Evolutionary conservation across 2,888 invertebrate species (phyloP).

Genomic region (Xylota segnis): DNA sequence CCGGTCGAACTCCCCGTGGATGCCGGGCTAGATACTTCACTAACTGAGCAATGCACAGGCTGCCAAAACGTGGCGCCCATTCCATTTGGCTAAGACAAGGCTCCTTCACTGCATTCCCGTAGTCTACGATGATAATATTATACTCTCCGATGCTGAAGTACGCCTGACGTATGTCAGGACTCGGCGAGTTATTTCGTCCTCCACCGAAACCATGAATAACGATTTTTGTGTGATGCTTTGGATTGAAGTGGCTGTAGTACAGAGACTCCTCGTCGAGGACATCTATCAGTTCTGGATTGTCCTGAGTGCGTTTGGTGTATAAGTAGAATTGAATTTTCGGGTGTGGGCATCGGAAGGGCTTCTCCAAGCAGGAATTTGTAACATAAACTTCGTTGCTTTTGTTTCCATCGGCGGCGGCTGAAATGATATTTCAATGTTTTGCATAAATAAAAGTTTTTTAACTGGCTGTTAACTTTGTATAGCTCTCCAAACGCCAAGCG

Average conservation of each 20-base stretch:
- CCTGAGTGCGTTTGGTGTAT: constrained; percentile 92
- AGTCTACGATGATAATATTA: constrained; percentile 95
- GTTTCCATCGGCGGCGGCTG: constrained; percentile 78
- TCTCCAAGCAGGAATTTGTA: constrained; percentile 92
- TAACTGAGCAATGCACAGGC: constrained; percentile 92
- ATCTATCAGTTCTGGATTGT: constrained; percentile 89
- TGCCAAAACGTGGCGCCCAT: constrained; percentile 88
- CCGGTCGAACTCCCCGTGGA: constrained; percentile 90
- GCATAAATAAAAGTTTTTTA: too few relatives aligned
- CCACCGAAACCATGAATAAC: constrained; percentile 97
- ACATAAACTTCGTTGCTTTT: constrained; percentile 88
- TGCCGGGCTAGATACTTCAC: constrained; percentile 91
- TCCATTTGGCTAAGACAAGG: constrained; percentile 93
- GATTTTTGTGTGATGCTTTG: constrained; percentile 92
- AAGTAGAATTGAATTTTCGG: constrained; percentile 92
- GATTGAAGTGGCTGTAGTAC: constrained; percentile 91
- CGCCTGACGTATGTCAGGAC: constrained; percentile 93
- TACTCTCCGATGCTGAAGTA: constrained; percentile 92
- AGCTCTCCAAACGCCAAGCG: too few relatives aligned
- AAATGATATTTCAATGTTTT: constrained; percentile 4
- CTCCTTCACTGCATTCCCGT: constrained; percentile 91
- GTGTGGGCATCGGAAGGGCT: constrained; percentile 93
- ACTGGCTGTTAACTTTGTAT: too few relatives aligned
- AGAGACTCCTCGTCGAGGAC: constrained; percentile 89
- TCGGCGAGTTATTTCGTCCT: constrained; percentile 91